Base-by-base conservation (phyloP, 2,797 vertebrate species). In the Ctenosaura bakeri region DNA sequence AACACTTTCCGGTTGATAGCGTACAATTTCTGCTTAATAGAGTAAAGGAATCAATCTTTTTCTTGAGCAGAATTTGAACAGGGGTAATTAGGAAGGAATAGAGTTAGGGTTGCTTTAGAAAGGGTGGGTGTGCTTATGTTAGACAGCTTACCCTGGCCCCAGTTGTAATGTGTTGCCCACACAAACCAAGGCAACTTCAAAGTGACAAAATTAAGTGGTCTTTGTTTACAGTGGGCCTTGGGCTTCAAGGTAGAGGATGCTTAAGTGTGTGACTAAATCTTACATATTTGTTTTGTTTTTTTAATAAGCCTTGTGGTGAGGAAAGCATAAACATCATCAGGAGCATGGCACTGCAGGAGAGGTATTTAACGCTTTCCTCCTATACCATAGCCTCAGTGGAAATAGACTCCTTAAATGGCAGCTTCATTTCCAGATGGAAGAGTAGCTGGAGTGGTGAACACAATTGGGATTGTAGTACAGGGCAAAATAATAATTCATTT, bases 41-140 rank as follows among this genome's bases (percentile, higher is more conserved):
- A 84, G 5, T 14, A 54, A 50, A 50, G 42, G 42, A 76, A 89
- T 56, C 56, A 86, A 89, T 91, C 81, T 78, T 87, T 89, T 62
- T 73, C 82, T 73, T 59, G 20, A 42, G 9, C 14, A 59, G 18
- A 52, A 74, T 79, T 73, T 62, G 24, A 84, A 87, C 54, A 62
- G 2, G 12, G 52, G 76, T 4, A 85, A 79, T 90, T 85, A 86
- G 54, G 32, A 64, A 35, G 35, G 10, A 76, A 18, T 54, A 7
- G 50, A 16, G 18, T 35, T 13, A 73, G 13, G 9, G n/a, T 80
- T 86, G 14, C 12, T 76, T 32, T 16, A 90, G 35, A 87, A 69
- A 42, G 29, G 9, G 22, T 54, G 10, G n/a, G 32, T 38, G 50
- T 73, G 83, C n/a, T 74, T 74, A 38, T 38, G 26, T 69, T 32